Percentiles rank a stretch among this genome's conserved stretches.
Conservation (phyloP, 2,888 invertebrate species). For the Amblyjoppa fuscipennis region DNA sequence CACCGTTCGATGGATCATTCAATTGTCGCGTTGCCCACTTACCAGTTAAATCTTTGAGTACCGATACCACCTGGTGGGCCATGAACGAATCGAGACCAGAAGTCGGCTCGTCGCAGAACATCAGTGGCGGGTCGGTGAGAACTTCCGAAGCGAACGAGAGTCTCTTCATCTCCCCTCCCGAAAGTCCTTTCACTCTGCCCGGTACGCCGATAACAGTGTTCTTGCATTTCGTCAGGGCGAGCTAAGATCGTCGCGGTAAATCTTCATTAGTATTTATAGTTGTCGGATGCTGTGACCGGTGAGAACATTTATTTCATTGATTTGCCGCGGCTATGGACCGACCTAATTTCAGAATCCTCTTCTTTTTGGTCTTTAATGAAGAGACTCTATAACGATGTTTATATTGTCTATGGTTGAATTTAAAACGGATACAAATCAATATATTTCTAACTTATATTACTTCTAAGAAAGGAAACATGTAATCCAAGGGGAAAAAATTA, state of each 20-base stretch:
- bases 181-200: slow-evolving; percentile 95
- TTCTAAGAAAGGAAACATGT: neutral
- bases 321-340: too few relatives aligned
- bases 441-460: too few relatives aligned
- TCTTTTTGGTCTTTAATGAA: too few relatives aligned
- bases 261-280: slow-evolving; percentile 1
- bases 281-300: neutral
- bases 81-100: slow-evolving; percentile 98
- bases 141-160: slow-evolving; percentile 99
- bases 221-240: slow-evolving; percentile 95
- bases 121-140: slow-evolving; percentile 96
- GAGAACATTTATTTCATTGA: neutral
- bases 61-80: slow-evolving; percentile 94
- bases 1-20: neutral
- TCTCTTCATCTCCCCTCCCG: slow-evolving; percentile 98
- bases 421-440: too few relatives aligned
- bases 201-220: slow-evolving; percentile 96
- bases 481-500: neutral
- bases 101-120: slow-evolving; percentile 99
- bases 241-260: slow-evolving; percentile 84
- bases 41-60: slow-evolving; percentile 90
- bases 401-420: too few relatives aligned
- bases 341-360: too few relatives aligned
- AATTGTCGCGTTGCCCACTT: neutral
- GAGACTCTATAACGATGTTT: too few relatives aligned